Evolutionary conservation across 2,888 invertebrate species (phyloP).

Genomic region (Leucoma salicis): DNA sequence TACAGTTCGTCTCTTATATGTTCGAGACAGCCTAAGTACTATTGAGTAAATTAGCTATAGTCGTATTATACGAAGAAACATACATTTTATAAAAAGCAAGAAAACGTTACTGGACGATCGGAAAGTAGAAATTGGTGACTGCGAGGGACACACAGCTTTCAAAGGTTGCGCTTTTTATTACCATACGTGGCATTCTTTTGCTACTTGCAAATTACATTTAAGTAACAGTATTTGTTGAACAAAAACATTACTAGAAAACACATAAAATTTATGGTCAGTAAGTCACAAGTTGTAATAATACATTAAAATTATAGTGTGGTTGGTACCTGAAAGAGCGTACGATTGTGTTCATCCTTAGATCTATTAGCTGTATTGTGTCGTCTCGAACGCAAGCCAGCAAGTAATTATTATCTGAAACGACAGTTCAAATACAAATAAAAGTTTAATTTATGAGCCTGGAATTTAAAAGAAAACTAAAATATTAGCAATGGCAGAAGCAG

Average conservation of each 20-base stretch:
- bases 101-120: too few relatives aligned
- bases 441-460: conserved; percentile 18
- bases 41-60: too few relatives aligned
- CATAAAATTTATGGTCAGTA: conserved; percentile 18
- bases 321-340: conserved; percentile 92
- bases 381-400: conserved; percentile 96
- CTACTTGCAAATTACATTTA: too few relatives aligned
- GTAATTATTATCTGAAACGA: conserved; percentile 91
- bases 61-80: too few relatives aligned
- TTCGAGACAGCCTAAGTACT: too few relatives aligned
- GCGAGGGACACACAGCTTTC: too few relatives aligned
- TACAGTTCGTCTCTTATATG: too few relatives aligned
- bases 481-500: background rate
- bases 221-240: too few relatives aligned
- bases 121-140: too few relatives aligned
- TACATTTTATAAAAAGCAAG: too few relatives aligned
- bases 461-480: background rate
- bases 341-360: conserved; percentile 96
- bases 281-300: conserved; percentile 25
- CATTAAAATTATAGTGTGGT: conserved; percentile 14
- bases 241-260: conserved; percentile 19
- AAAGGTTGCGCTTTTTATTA: too few relatives aligned
- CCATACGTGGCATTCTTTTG: too few relatives aligned
- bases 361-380: conserved; percentile 96
- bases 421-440: conserved; percentile 31